phyloP scores from a whole-genome alignment of 2,888 invertebrate genomes.

The Leptothorax acervorum region DNA sequence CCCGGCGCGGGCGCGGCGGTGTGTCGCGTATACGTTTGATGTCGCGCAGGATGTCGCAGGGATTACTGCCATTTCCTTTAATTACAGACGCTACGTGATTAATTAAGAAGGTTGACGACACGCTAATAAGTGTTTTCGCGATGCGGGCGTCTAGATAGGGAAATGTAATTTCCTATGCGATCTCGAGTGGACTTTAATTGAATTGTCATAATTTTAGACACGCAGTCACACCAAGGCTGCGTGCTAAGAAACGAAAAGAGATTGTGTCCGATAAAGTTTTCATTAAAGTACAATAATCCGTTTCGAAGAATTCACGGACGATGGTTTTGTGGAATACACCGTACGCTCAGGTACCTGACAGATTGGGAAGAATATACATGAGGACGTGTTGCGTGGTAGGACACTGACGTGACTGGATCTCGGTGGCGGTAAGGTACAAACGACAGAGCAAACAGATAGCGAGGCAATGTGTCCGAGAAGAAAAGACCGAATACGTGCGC shows the following conservation, averaged over 20 bases:
- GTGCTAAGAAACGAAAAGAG: not conserved
- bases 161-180: not conserved
- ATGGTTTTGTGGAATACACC: not conserved
- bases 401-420: slow-evolving; percentile 37
- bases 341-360: slow-evolving; percentile 6
- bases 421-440: slow-evolving; percentile 59
- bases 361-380: slow-evolving; percentile 17
- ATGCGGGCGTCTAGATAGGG: slow-evolving; percentile 6
- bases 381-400: slow-evolving; percentile 29
- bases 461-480: slow-evolving; percentile 19
- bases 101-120: slow-evolving; percentile 40
- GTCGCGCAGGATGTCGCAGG: slow-evolving; percentile 22
- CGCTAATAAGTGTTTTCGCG: slow-evolving; percentile 22
- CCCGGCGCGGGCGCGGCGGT: not conserved
- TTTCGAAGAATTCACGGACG: slow-evolving; percentile 6
- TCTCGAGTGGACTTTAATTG: not conserved
- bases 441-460: slow-evolving; percentile 58
- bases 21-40: slow-evolving; percentile 20
- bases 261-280: not conserved
- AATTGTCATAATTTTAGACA: slow-evolving; percentile 23
- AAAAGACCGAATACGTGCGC: slow-evolving; percentile 12
- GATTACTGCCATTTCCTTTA: slow-evolving; percentile 32
- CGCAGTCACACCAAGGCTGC: not conserved
- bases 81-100: slow-evolving; percentile 17
- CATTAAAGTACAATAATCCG: not conserved